Evolutionary conservation across 2,888 invertebrate species (phyloP).

Genomic region (Drosophila neutralis): DNA sequence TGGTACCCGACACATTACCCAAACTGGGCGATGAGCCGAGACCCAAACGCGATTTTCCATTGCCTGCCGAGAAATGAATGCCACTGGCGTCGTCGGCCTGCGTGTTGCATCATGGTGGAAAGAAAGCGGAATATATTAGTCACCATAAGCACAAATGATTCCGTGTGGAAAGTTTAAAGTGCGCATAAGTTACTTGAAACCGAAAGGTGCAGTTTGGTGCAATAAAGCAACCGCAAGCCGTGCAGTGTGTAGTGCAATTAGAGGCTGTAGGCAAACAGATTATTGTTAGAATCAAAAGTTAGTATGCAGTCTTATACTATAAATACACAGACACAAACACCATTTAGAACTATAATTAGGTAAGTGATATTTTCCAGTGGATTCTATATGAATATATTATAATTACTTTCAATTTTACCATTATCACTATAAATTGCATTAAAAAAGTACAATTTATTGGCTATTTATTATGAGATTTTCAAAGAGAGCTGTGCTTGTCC

Average conservation of each 20-base stretch:
- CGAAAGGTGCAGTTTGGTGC: constrained; percentile 58
- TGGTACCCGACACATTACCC: constrained; percentile 85
- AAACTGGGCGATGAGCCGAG: constrained; percentile 85
- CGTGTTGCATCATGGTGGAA: not conserved
- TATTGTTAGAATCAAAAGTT: constrained; percentile 81
- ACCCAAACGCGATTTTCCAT: constrained; percentile 86
- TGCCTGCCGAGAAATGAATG: constrained; percentile 89
- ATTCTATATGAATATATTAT: not conserved
- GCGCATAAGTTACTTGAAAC: constrained; percentile 65
- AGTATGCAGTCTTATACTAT: constrained; percentile 63
- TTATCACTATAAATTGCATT: not conserved
- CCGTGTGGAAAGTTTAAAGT: not conserved
- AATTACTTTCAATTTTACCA: not conserved
- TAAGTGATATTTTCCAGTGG: constrained; percentile 25
- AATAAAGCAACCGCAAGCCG: constrained; percentile 52
- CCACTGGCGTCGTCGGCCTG: constrained; percentile 90
- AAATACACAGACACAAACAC: constrained; percentile 59
- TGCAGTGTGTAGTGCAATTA: constrained; percentile 67
- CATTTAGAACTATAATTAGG: constrained; percentile 22
- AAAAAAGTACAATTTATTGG: not conserved
- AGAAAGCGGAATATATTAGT: constrained; percentile 17
- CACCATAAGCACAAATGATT: not conserved
- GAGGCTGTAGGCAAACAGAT: constrained; percentile 68
- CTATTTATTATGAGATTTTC: not conserved
- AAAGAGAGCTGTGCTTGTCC: not conserved